Evolutionary conservation across 92 coral and sea anemone species (phyloP).

Genomic region (Diadumene lineata): DNA sequence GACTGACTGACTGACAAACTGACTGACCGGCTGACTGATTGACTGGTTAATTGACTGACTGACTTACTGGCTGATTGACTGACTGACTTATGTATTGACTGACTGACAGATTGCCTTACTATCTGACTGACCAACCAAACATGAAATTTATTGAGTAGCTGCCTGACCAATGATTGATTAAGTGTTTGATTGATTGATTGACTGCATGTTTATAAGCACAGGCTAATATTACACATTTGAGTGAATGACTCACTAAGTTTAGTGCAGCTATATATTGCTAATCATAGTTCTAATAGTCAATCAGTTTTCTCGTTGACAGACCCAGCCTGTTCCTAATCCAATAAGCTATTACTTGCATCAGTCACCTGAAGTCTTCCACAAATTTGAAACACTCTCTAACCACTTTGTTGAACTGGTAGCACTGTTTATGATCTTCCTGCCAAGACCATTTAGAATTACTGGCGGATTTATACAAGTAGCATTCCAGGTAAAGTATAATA

Average conservation of each 20-base stretch:
- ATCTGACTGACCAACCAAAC: not conserved
- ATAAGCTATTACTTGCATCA: slow-evolving; percentile 93
- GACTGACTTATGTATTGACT: not conserved
- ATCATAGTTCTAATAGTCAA: not conserved
- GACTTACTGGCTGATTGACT: not conserved
- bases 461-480: slow-evolving; percentile 87
- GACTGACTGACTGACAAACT: not conserved
- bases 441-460: slow-evolving; percentile 73
- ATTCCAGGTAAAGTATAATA: slow-evolving; percentile 63
- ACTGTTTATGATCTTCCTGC: slow-evolving; percentile 78
- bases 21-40: not conserved
- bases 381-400: slow-evolving; percentile 87
- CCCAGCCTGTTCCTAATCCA: slow-evolving; percentile 99
- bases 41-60: not conserved
- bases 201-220: not conserved
- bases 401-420: slow-evolving; percentile 92
- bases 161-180: not conserved
- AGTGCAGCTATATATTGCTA: not conserved
- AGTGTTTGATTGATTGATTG: not conserved
- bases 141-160: no score
- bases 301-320: slow-evolving; percentile 48
- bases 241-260: not conserved
- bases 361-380: slow-evolving; percentile 96
- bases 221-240: no score
- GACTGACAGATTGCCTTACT: not conserved